Conservation (phyloP, 2,797 vertebrate genomes). For the Tapirus indicus region DNA sequence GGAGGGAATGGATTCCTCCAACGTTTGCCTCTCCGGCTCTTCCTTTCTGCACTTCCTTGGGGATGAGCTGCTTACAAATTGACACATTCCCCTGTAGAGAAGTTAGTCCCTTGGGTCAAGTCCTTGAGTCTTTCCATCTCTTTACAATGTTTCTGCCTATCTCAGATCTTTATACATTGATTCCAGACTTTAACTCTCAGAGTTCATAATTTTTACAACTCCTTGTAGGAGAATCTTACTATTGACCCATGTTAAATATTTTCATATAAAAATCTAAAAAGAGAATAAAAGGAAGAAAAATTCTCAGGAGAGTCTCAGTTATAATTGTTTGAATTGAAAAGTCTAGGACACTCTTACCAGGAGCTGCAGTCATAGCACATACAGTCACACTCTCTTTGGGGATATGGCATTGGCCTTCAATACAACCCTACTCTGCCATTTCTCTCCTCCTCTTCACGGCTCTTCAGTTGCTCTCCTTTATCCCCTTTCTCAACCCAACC, state of each 20-base stretch:
- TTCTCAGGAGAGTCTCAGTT: neutral
- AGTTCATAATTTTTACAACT: neutral
- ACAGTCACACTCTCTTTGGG: neutral
- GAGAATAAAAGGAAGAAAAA: neutral
- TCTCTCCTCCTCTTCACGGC: neutral
- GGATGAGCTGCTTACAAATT: neutral
- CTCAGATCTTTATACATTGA: neutral
- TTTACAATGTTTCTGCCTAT: neutral
- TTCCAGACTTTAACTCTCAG: conserved; percentile 35
- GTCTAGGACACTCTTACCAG: neutral
- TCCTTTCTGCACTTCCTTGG: neutral
- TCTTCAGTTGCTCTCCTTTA: neutral
- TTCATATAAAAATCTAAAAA: neutral
- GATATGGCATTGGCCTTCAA: neutral
- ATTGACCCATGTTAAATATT: neutral
- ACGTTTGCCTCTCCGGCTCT: neutral
- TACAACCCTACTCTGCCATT: neutral
- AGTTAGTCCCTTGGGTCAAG: neutral
- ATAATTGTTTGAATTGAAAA: neutral
- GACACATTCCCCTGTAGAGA: neutral
- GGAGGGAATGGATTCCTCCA: fast-evolving
- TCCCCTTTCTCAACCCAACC: neutral
- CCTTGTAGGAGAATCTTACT: neutral
- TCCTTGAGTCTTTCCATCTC: neutral
- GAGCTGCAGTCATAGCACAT: neutral